Evolutionary conservation across 2,797 vertebrate species (phyloP).

Genomic region (Tragelaphus oryx): DNA sequence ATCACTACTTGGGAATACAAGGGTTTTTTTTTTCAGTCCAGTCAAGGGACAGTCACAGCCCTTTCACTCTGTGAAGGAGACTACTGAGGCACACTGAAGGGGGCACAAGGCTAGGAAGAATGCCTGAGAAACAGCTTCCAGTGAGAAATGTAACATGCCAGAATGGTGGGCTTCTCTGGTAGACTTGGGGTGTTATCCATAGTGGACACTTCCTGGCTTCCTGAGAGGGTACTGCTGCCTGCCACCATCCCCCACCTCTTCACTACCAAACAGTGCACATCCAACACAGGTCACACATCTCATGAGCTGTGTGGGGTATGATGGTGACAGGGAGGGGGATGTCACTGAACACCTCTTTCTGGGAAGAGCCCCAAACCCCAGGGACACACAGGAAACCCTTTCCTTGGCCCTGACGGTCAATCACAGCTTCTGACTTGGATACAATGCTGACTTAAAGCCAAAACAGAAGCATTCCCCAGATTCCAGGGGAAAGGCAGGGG

Average conservation of each 20-base stretch:
- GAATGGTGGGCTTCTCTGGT: conserved; percentile 59
- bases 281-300: neutral
- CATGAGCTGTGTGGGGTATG: neutral
- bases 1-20: conserved; percentile 65
- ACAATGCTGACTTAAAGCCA: neutral
- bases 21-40: conserved; percentile 57
- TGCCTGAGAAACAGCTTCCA: conserved; percentile 63
- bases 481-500: neutral
- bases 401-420: conserved; percentile 50
- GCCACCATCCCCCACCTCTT: neutral
- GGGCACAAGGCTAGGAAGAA: neutral
- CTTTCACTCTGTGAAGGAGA: conserved; percentile 16
- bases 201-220: neutral
- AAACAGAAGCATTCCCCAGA: neutral
- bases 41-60: neutral
- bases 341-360: neutral
- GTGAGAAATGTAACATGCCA: neutral
- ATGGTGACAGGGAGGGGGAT: neutral
- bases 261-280: neutral
- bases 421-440: conserved; percentile 36
- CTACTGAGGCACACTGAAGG: conserved; percentile 34
- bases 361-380: neutral
- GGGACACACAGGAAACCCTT: conserved; percentile 6
- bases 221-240: neutral
- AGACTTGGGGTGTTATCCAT: neutral